A percentile compares a stretch with the other conserved stretches of the same genome.
Evolutionary conservation across 2,797 vertebrate species (phyloP).

Genomic region (Bovichtus variegatus): DNA sequence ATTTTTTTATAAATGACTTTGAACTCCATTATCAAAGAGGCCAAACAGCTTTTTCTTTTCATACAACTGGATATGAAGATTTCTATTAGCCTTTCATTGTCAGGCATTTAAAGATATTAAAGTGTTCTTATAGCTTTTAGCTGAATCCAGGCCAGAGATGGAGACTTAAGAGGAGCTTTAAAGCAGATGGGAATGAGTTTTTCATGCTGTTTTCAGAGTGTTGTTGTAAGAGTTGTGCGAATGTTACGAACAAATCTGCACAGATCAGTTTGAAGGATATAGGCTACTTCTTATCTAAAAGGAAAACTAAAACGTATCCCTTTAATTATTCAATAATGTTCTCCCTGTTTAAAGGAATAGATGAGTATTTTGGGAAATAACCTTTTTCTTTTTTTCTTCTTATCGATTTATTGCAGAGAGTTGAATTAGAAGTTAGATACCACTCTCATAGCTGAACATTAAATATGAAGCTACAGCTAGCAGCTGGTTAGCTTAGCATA

Average conservation of each 20-base stretch:
- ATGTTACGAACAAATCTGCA: not conserved
- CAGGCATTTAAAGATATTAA: constrained; percentile 57
- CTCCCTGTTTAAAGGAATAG: not conserved
- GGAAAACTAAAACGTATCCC: too few relatives aligned
- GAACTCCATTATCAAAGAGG: constrained; percentile 48
- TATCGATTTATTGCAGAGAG: not conserved
- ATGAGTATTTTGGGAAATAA: not conserved
- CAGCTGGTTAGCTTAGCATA: constrained; percentile 5
- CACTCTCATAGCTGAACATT: not conserved
- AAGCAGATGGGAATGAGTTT: constrained; percentile 53
- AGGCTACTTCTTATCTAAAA: not conserved
- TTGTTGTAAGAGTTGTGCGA: not conserved
- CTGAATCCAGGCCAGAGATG: constrained; percentile 59
- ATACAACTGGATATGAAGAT: constrained; percentile 47
- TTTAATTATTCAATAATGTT: not conserved
- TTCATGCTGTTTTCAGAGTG: constrained; percentile 54
- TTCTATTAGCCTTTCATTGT: constrained; percentile 60
- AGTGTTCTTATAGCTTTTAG: constrained; percentile 50
- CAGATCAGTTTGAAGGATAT: not conserved
- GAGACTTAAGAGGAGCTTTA: constrained; percentile 61
- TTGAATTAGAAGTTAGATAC: not conserved
- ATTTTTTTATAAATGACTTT: too few relatives aligned
- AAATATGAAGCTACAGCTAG: not conserved
- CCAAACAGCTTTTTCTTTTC: constrained; percentile 34
- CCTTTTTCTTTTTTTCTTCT: too few relatives aligned